Evolutionary conservation across 2,113 vertebrate genomes (phyloP).

Genomic region (Propithecus coquereli): DNA sequence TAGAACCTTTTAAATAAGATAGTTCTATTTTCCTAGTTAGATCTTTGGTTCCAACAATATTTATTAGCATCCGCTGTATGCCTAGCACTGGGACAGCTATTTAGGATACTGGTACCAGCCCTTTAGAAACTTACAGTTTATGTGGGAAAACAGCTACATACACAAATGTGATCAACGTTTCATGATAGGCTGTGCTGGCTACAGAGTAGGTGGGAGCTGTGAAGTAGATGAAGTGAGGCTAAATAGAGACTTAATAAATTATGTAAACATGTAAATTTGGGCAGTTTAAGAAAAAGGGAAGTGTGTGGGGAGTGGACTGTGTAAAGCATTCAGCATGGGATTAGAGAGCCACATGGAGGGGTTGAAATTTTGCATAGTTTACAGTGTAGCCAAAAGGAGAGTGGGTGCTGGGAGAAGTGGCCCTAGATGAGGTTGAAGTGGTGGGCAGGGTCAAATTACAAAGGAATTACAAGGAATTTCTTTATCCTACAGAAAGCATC

Average conservation of each 20-base stretch:
- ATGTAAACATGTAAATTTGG: background rate
- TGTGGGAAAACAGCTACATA: background rate
- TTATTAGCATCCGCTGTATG: background rate
- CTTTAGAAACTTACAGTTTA: background rate
- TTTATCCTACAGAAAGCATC: background rate
- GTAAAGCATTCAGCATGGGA: background rate
- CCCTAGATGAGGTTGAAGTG: background rate
- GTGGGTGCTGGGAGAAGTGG: accelerated
- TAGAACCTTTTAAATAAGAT: no score
- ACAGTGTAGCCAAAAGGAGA: background rate
- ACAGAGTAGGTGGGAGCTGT: background rate
- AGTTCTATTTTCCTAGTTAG: no score
- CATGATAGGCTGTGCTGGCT: background rate
- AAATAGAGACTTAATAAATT: background rate
- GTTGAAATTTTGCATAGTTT: background rate
- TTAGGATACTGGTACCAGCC: background rate
- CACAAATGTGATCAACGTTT: background rate
- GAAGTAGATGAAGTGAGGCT: background rate
- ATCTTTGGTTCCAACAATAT: no score
- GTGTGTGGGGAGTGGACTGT: background rate
- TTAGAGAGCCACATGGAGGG: background rate
- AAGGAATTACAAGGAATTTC: background rate
- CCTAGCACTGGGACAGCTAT: background rate
- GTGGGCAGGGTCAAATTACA: background rate
- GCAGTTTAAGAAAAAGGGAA: background rate